Conservation (phyloP, 1,140 invertebrate genomes). For the Tribolium madens region DNA sequence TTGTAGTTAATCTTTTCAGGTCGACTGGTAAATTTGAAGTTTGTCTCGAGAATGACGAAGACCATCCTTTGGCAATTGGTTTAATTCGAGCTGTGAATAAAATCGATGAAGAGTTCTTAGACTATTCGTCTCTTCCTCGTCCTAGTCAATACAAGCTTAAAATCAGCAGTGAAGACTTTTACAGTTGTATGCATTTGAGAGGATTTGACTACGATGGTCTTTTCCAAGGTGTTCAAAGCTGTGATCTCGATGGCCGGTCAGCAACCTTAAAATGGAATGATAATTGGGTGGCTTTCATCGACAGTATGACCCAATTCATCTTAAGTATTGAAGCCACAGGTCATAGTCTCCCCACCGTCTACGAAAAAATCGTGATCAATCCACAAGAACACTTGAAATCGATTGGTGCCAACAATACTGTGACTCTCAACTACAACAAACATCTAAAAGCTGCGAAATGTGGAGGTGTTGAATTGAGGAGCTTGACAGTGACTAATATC, state of each 20-base stretch:
- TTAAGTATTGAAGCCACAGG: slow-evolving; percentile 2
- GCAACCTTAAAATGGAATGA: slow-evolving; percentile 45
- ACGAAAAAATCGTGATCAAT: slow-evolving; percentile 41
- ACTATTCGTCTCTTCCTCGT: slow-evolving; percentile 64
- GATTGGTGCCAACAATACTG: neutral
- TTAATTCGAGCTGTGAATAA: neutral
- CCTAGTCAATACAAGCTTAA: neutral
- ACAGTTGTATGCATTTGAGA: slow-evolving; percentile 42
- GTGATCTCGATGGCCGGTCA: slow-evolving; percentile 4
- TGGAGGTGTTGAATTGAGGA: slow-evolving; percentile 90
- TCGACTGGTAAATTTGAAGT: slow-evolving; percentile 50
- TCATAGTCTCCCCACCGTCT: slow-evolving; percentile 18
- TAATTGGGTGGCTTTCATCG: slow-evolving; percentile 43
- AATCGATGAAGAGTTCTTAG: neutral
- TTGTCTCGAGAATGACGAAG: neutral
- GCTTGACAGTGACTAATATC: slow-evolving; percentile 90
- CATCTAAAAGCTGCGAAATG: slow-evolving; percentile 80
- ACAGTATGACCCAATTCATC: slow-evolving; percentile 37
- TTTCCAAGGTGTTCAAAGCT: neutral
- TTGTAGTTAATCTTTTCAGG: slow-evolving; percentile 76
- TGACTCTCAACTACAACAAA: slow-evolving; percentile 41
- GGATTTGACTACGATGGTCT: slow-evolving; percentile 38
- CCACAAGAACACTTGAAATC: slow-evolving; percentile 21
- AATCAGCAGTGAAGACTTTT: slow-evolving; percentile 36
- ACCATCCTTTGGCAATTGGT: neutral